A percentile compares a stretch with the other conserved stretches of the same genome.
phyloP scores from a whole-genome alignment of 1,140 invertebrate genomes.

The Cotesia typhae region DNA sequence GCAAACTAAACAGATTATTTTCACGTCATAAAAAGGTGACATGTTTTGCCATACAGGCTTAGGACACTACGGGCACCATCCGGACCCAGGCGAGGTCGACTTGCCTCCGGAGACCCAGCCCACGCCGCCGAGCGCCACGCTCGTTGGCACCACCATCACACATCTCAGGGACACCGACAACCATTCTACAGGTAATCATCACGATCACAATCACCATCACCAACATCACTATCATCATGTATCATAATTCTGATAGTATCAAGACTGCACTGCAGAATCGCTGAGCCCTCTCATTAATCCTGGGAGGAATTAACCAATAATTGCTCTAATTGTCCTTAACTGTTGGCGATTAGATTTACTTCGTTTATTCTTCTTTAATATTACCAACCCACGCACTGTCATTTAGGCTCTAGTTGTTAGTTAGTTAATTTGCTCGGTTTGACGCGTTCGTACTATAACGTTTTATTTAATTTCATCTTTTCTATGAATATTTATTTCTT shows the following conservation, averaged over 20 bases:
- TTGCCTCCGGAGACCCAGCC: conserved; percentile 64
- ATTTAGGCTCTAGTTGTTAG: conserved; percentile 43
- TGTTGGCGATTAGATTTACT: conserved; percentile 64
- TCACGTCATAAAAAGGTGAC: conserved; percentile 64
- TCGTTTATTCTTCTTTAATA: conserved; percentile 46
- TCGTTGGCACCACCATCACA: conserved; percentile 65
- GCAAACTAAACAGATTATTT: conserved; percentile 51
- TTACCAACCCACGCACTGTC: conserved; percentile 56
- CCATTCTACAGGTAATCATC: conserved; percentile 57
- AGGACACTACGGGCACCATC: conserved; percentile 64
- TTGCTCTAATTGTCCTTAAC: conserved; percentile 65
- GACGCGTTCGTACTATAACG: neutral
- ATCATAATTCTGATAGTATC: neutral
- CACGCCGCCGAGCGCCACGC: conserved; percentile 65
- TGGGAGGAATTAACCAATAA: conserved; percentile 62
- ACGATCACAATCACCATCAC: too few relatives aligned
- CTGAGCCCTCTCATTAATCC: conserved; percentile 51
- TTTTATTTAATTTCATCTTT: neutral
- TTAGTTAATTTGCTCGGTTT: neutral
- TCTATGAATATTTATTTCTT: conserved; percentile 15
- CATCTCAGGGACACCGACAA: conserved; percentile 62
- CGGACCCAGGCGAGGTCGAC: conserved; percentile 64
- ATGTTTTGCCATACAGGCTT: conserved; percentile 66
- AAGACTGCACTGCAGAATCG: conserved; percentile 32
- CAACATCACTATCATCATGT: neutral